phyloP scores from a whole-genome alignment of 2,113 vertebrate genomes.

The Chinchilla lanigera region DNA sequence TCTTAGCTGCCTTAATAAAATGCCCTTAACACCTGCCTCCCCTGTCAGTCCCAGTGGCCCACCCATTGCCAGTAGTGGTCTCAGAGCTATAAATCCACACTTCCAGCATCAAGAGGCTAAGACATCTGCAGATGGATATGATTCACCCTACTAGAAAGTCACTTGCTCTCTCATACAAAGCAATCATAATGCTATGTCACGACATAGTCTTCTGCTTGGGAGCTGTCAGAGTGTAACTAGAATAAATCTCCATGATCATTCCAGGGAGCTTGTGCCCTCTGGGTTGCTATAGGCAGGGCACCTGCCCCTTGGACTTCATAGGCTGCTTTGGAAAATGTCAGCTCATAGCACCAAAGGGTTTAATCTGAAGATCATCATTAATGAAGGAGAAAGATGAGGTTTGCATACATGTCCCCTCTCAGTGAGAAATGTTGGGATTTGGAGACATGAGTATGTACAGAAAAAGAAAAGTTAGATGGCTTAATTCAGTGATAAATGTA shows the following conservation, averaged over 20 bases:
- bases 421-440: constrained; percentile 74
- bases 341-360: constrained; percentile 89
- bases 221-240: constrained; percentile 76
- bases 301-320: neutral
- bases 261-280: constrained; percentile 53
- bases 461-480: constrained; percentile 75
- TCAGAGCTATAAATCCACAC: constrained; percentile 61
- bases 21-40: constrained; percentile 78
- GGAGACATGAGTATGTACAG: constrained; percentile 73
- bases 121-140: constrained; percentile 80
- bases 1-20: constrained; percentile 89
- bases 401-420: constrained; percentile 80
- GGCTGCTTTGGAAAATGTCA: constrained; percentile 75
- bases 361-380: constrained; percentile 86
- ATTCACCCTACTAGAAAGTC: constrained; percentile 77
- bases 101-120: constrained; percentile 81
- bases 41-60: constrained; percentile 79
- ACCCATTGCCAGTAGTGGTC: constrained; percentile 88
- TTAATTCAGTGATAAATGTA: constrained; percentile 81
- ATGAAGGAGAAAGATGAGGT: constrained; percentile 85
- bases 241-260: constrained; percentile 74
- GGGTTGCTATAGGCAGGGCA: neutral
- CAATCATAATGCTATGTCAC: constrained; percentile 49
- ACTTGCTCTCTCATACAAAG: constrained; percentile 69
- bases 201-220: constrained; percentile 81